Percentiles rank a stretch among this genome's conserved stretches.
These are phyloP conservation scores for Pholis gunnellus DNA, from an alignment of 2,113 vertebrate species.

Conservation along the genomic window DNA sequence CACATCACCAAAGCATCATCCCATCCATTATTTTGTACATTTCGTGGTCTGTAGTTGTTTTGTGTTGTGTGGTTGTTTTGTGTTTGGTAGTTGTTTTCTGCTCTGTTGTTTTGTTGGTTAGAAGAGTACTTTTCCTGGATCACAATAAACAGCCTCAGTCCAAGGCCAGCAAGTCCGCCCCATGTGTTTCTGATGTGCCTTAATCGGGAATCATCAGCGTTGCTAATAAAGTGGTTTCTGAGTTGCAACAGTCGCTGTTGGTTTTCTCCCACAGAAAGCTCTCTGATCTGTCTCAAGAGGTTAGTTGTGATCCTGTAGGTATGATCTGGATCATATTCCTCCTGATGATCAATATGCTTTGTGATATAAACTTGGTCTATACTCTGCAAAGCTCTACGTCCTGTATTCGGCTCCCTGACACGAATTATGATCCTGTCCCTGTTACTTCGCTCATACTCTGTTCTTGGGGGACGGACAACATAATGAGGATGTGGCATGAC, in stretches of 20 bases:
- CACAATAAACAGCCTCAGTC: slow-evolving; percentile 68
- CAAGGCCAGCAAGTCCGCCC: slow-evolving; percentile 63
- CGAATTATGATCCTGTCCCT: slow-evolving; percentile 68
- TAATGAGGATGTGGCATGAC: slow-evolving; percentile 49
- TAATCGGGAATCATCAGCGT: background rate
- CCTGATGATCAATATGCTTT: slow-evolving; percentile 56
- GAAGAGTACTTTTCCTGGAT: slow-evolving; percentile 22
- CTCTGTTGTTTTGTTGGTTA: background rate
- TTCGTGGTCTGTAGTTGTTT: background rate
- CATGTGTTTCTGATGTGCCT: slow-evolving; percentile 50
- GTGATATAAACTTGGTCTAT: slow-evolving; percentile 70
- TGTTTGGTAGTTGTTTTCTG: background rate
- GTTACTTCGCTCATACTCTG: slow-evolving; percentile 41
- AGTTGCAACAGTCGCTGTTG: slow-evolving; percentile 27
- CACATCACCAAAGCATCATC: background rate
- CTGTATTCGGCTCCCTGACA: slow-evolving; percentile 9
- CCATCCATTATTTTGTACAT: background rate
- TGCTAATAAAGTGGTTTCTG: slow-evolving; percentile 40
- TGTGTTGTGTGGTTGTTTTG: background rate
- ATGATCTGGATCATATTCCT: slow-evolving; percentile 62
- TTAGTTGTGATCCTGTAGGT: slow-evolving; percentile 61
- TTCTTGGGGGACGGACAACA: background rate
- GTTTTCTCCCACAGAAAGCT: slow-evolving; percentile 48
- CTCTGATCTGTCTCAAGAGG: slow-evolving; percentile 60
- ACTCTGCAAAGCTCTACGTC: background rate